Evolutionary conservation across 2,888 invertebrate genomes (phyloP), one percentile per base, ranked within the genome.

Genomic region (Pharmacophagus antenor): DNA sequence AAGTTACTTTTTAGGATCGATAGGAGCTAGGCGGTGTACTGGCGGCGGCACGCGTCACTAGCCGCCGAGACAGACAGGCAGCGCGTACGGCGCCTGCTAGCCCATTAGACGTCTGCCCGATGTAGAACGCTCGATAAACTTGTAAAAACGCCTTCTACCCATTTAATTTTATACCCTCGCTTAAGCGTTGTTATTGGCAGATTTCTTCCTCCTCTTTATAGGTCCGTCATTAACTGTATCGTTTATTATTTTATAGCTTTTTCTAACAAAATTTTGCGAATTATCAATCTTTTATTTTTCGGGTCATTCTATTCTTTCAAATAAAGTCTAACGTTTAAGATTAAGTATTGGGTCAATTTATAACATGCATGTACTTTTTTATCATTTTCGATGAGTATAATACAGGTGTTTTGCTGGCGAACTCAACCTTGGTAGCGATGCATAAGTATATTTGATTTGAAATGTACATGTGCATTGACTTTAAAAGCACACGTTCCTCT

Each of bases 81-180:
- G 85, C 85, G 85, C 72, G 80, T 80, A 78, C 84, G 88, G 88
- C 88, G 88, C 88, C 89, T 85, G 76, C 75, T 74, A 80, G 80
- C 79, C 88, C 88, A 88, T 88, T 88, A 88, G 79, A 80, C 80
- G 88, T 85, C 88, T 85, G 81, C 80, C 79, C 83, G 84, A 85
- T 87, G 84, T 86, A 72, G 86, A 88, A 87, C 89, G 90, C 89
- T 89, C 89, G 88, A 89, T 89, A 89, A 89, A 89, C 89, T 89
- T 88, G 84, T 88, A 88, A 88, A 89, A 89, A 88, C 86, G 86
- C 86, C 85, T 86, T 87, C 86, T 84, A 85, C 83, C 84, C 84
- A 87, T 88, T 89, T 89, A 88, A 88, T 88, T 88, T 89, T 89
- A 89, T 86, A 85, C 76, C 84, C 82, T 77, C 79, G 85, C 85